Conservation (phyloP, 2,113 vertebrate genomes). For the Notarius quadriscutis region DNA sequence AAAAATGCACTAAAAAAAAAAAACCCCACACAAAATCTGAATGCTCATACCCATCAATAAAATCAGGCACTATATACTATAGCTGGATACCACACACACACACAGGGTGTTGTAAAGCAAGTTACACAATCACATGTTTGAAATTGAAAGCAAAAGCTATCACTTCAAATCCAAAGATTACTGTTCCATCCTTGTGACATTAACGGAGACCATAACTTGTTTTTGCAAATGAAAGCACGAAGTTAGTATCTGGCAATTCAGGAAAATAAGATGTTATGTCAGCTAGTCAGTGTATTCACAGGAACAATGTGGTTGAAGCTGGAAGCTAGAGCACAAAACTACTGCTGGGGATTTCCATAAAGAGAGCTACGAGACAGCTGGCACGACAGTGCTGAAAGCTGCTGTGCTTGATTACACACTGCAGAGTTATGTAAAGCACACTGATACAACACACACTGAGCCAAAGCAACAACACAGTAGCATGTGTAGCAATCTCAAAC, state of each 20-base stretch:
- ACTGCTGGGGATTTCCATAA: constrained; percentile 42
- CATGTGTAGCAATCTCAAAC: background rate
- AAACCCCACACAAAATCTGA: background rate
- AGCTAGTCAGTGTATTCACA: constrained; percentile 2
- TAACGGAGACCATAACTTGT: background rate
- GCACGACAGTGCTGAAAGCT: background rate
- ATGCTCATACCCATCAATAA: background rate
- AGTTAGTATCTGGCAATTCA: background rate
- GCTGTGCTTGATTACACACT: constrained; percentile 15
- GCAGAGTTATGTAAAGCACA: constrained; percentile 34
- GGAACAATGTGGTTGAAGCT: constrained; percentile 22
- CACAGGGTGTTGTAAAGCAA: background rate
- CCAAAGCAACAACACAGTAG: background rate
- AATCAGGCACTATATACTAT: background rate
- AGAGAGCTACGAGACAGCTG: constrained; percentile 24
- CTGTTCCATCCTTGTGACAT: background rate
- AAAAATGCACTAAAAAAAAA: background rate
- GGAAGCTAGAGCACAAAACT: constrained; percentile 7
- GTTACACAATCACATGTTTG: background rate
- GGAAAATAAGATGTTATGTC: background rate
- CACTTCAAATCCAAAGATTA: background rate
- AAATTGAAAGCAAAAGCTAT: no score
- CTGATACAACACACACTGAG: background rate
- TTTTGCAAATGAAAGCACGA: background rate
- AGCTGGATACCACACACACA: no score